phyloP scores from a whole-genome alignment of 2,888 invertebrate species.

The Ennomos erosarius region DNA sequence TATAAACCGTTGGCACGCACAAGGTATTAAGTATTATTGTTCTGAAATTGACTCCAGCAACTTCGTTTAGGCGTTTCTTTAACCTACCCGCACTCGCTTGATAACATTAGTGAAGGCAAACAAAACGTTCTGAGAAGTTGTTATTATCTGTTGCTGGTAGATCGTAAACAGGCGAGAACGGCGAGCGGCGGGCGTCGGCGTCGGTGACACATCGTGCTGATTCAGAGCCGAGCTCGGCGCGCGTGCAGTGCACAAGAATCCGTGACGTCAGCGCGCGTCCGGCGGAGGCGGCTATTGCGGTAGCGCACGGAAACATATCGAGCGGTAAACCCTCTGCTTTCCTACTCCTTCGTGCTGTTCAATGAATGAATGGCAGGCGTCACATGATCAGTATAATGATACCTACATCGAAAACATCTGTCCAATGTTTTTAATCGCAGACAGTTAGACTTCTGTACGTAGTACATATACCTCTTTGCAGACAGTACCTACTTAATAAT shows the following conservation, averaged over 20 bases:
- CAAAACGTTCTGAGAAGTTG: slow-evolving; percentile 54
- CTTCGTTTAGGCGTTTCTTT: slow-evolving; percentile 5
- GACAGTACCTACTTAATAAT: no score
- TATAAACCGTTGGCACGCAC: no score
- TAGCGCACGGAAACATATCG: slow-evolving; percentile 27
- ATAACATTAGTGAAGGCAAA: slow-evolving; percentile 39
- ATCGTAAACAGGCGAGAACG: slow-evolving; percentile 57
- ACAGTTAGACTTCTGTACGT: no score
- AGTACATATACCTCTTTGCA: no score
- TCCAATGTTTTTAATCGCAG: no score
- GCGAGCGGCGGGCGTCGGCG: slow-evolving; percentile 53
- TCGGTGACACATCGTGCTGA: slow-evolving; percentile 79
- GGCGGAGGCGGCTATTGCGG: slow-evolving; percentile 62
- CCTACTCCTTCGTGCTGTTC: no score
- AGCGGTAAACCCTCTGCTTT: neutral
- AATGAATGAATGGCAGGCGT: no score
- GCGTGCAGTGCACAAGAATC: slow-evolving; percentile 71
- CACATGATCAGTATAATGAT: no score
- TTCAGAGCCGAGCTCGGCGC: slow-evolving; percentile 62
- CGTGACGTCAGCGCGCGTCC: slow-evolving; percentile 78
- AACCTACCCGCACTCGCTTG: slow-evolving; percentile 30
- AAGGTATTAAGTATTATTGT: neutral
- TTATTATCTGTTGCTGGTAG: slow-evolving; percentile 54
- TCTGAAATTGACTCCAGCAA: neutral
- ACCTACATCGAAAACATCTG: no score